Percentiles rank a stretch among this genome's conserved stretches.
Evolutionary conservation across 2,888 invertebrate genomes (phyloP).

Genomic region (Limenitis arthemis): DNA sequence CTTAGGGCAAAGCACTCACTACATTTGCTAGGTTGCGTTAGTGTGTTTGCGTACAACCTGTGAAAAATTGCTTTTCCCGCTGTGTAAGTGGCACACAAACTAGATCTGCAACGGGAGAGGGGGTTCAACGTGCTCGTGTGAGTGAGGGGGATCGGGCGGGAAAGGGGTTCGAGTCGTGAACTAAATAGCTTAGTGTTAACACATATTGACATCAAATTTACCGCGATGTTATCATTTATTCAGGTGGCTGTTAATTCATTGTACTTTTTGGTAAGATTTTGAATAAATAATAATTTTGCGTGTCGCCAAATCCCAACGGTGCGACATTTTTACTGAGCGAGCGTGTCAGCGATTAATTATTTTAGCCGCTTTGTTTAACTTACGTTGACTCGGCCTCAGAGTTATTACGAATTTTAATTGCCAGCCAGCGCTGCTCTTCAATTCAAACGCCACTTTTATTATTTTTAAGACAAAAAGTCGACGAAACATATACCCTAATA

Average conservation of each 20-base stretch:
- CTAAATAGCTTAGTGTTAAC: conserved; percentile 73
- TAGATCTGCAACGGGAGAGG: conserved; percentile 27
- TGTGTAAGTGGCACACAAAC: conserved; percentile 45
- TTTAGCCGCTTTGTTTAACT: conserved; percentile 60
- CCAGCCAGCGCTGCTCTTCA: conserved; percentile 38
- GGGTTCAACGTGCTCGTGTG: conserved; percentile 42
- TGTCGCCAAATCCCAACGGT: conserved; percentile 30
- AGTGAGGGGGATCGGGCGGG: conserved; percentile 37
- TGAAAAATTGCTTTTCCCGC: conserved; percentile 62
- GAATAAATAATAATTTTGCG: conserved; percentile 38
- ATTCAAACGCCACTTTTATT: conserved; percentile 37
- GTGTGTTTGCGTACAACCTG: conserved; percentile 57
- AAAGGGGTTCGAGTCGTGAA: conserved; percentile 65
- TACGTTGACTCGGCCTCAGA: conserved; percentile 55
- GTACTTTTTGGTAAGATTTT: conserved; percentile 50
- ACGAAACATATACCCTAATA: conserved; percentile 1
- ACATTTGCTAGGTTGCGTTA: conserved; percentile 41
- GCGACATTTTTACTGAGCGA: conserved; percentile 36
- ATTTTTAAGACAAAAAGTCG: conserved; percentile 22
- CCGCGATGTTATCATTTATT: conserved; percentile 71
- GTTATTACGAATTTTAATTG: conserved; percentile 64
- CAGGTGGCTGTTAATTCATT: conserved; percentile 63
- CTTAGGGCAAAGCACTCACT: conserved; percentile 62
- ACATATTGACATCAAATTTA: conserved; percentile 73
- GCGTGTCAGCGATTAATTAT: conserved; percentile 57